phyloP scores from a whole-genome alignment of 1,140 invertebrate genomes.

The Heliconius nattereri region DNA sequence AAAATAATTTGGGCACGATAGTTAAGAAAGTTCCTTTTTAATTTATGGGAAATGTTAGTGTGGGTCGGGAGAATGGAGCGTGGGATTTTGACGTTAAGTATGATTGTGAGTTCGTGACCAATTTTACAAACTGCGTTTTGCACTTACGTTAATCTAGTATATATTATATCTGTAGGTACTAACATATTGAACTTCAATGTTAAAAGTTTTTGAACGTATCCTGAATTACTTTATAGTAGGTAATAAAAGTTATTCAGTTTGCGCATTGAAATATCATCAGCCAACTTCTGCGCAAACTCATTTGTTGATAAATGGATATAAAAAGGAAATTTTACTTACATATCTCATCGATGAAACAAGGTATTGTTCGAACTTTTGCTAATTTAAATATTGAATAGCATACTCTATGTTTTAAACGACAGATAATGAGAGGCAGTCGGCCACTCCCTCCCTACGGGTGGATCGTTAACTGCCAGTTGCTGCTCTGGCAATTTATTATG shows the following conservation, averaged over 20 bases:
- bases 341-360: background rate
- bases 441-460: slow-evolving; percentile 38
- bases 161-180: background rate
- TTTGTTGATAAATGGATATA: too few species aligned
- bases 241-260: too few species aligned
- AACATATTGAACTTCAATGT: background rate
- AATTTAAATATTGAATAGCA: slow-evolving; percentile 60
- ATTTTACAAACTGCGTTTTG: slow-evolving; percentile 20
- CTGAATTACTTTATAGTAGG: too few species aligned
- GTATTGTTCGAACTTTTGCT: slow-evolving; percentile 50
- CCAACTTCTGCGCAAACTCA: too few species aligned
- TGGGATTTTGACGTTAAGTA: slow-evolving; percentile 32
- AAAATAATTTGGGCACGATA: slow-evolving; percentile 17
- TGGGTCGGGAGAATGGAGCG: slow-evolving; percentile 16
- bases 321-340: background rate
- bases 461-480: slow-evolving; percentile 9
- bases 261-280: too few species aligned
- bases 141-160: slow-evolving; percentile 15
- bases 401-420: slow-evolving; percentile 38
- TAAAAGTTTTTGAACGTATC: too few species aligned
- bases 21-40: slow-evolving; percentile 27
- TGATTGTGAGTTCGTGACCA: slow-evolving; percentile 31
- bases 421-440: slow-evolving; percentile 46
- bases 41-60: slow-evolving; percentile 30
- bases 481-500: slow-evolving; percentile 33